phyloP scores from a whole-genome alignment of 2,113 vertebrate species.

The Hemiscyllium ocellatum region DNA sequence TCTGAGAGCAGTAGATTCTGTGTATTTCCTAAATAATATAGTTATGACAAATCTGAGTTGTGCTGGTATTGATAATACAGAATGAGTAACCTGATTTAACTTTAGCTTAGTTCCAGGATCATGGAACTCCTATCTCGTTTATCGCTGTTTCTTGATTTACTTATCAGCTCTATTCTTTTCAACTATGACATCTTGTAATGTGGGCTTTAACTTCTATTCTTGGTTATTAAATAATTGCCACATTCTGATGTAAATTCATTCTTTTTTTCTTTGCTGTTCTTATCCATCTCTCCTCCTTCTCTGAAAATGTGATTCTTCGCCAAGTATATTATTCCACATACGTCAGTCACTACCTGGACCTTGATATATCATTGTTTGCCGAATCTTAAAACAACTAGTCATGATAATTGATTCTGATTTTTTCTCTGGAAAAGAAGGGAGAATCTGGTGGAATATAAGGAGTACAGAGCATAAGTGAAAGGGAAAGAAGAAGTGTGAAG shows the following conservation, averaged over 20 bases:
- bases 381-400: background rate
- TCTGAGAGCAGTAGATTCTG: background rate
- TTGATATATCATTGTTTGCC: background rate
- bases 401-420: background rate
- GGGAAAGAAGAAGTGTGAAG: background rate
- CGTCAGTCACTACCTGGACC: background rate
- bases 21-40: background rate
- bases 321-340: background rate
- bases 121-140: background rate
- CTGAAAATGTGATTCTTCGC: background rate
- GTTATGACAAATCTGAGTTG: background rate
- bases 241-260: background rate
- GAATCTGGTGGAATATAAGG: background rate
- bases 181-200: background rate
- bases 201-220: background rate
- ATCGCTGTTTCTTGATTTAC: background rate
- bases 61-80: background rate
- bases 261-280: background rate
- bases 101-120: background rate
- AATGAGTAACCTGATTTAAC: background rate
- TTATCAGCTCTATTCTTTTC: background rate
- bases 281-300: too few relatives aligned
- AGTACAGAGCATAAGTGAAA: background rate
- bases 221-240: background rate
- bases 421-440: background rate